Base-by-base conservation (phyloP, 2,888 invertebrate genomes). In the Tachina lurida region DNA sequence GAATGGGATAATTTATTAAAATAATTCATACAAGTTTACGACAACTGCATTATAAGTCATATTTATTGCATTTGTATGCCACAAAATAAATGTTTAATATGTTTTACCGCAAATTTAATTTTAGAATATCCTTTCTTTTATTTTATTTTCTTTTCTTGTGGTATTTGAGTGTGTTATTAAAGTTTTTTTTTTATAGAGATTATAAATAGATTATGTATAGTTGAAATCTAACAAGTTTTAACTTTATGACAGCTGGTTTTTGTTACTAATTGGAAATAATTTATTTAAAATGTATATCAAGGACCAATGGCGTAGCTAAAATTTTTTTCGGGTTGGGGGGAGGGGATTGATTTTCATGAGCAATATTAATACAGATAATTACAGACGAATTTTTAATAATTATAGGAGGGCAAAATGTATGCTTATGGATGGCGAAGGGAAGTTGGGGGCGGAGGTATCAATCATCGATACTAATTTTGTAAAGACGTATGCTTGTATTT, bases 41-140 rank as follows among this genome's bases (percentile, higher is more conserved):
- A 80, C 47, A 47, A 74, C 73, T 74, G 80, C 80, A 80, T 80
- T 74, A 47, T 17, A 73, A 80, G 63, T 80, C 58, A 41, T 52
- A 80, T 65, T 80, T 79, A 68, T 68, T 2, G 49, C 45, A 39
- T 79, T 56, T 80, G 58, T 22, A 7, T 67, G 49, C 58, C 58
- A 22, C 43, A 80, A 80, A 73, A 47, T 65, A 31, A 73, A 80
- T 79, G 56, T 74, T 80, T 67, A 74, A 73, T 80, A 17, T 41
- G 49, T 80, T 43, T 43, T 49, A 60, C 80, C 80, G 43, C 80
- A 80, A 80, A 79, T 47, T 58, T 49, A 39, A 58, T 65, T 73
- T 58, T 41, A 19, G 0, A 17, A 58, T 31, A 58, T 65, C 41
- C 13, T 73, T 49, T 80, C 2, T 2, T 1, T 58, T 17, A 3